Evolutionary conservation across 2,888 invertebrate genomes (phyloP).

Genomic region (Heliconius ismenius): DNA sequence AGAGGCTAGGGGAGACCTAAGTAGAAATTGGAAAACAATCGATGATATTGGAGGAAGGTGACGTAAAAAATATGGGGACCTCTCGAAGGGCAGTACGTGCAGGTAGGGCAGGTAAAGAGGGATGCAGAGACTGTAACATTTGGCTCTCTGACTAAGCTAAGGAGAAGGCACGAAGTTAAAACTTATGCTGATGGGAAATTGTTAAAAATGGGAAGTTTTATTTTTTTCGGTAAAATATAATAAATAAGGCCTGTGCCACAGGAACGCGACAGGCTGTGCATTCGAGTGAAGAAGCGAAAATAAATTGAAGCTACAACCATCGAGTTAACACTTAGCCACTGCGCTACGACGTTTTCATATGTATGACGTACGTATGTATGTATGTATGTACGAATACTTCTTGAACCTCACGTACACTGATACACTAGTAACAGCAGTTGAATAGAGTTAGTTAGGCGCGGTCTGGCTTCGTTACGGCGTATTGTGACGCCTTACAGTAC

Average conservation of each 20-base stretch:
- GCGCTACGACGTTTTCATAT: no score
- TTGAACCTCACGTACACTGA: slow-evolving; percentile 25
- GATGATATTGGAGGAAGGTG: no score
- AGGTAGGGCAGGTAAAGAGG: no score
- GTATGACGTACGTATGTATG: not conserved
- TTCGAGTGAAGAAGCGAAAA: no score
- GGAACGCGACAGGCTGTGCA: no score
- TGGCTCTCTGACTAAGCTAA: not conserved
- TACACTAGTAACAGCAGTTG: slow-evolving; percentile 36
- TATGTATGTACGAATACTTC: not conserved
- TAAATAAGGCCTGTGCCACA: no score
- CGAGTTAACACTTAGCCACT: no score
- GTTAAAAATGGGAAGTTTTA: no score
- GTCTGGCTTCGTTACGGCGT: slow-evolving; percentile 44
- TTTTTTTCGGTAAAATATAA: no score
- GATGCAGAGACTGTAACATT: not conserved
- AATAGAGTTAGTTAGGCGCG: slow-evolving; percentile 45
- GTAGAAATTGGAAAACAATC: no score
- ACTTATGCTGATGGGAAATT: not conserved
- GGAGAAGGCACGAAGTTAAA: not conserved
- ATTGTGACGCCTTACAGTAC: slow-evolving; percentile 40
- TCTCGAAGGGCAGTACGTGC: not conserved
- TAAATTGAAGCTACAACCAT: no score
- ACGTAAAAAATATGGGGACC: no score
- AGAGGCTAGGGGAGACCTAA: not conserved